A percentile compares a stretch with the other conserved stretches of the same genome.
phyloP scores from a whole-genome alignment of 2,888 invertebrate genomes.

The Tinea semifulvella region DNA sequence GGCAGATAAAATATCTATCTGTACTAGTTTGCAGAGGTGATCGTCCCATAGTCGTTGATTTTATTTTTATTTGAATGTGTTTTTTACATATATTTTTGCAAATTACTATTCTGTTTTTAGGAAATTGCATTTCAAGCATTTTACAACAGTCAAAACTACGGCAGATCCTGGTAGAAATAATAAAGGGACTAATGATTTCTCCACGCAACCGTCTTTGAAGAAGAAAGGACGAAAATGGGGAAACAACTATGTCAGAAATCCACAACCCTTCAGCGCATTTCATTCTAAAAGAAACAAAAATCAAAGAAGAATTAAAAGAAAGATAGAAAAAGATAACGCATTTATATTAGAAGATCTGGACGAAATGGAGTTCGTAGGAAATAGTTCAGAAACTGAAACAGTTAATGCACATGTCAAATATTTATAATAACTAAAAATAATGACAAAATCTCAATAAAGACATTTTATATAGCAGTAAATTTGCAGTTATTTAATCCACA shows the following conservation, averaged over 20 bases:
- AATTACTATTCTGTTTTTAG: too few relatives aligned
- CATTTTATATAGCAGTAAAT: too few relatives aligned
- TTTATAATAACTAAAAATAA: too few relatives aligned
- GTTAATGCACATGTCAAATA: slow-evolving; percentile 37
- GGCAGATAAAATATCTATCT: too few relatives aligned
- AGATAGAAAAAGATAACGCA: slow-evolving; percentile 28
- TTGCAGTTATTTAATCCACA: too few relatives aligned
- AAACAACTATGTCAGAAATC: slow-evolving; percentile 34
- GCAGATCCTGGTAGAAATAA: background rate
- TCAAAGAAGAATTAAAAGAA: slow-evolving; percentile 25
- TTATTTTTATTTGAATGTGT: too few relatives aligned
- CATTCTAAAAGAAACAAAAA: slow-evolving; percentile 19
- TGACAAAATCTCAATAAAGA: too few relatives aligned
- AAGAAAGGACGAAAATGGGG: background rate
- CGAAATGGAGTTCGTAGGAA: slow-evolving; percentile 37
- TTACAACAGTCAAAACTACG: background rate
- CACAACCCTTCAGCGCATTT: slow-evolving; percentile 37
- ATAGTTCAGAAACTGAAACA: slow-evolving; percentile 29
- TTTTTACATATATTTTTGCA: too few relatives aligned
- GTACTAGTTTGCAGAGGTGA: too few relatives aligned
- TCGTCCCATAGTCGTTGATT: too few relatives aligned
- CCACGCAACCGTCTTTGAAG: background rate
- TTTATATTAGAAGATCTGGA: slow-evolving; percentile 45
- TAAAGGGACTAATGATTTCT: background rate
- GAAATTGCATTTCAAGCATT: background rate